Evolutionary conservation across 2,888 invertebrate genomes (phyloP).

Genomic region (Elmis aenea): DNA sequence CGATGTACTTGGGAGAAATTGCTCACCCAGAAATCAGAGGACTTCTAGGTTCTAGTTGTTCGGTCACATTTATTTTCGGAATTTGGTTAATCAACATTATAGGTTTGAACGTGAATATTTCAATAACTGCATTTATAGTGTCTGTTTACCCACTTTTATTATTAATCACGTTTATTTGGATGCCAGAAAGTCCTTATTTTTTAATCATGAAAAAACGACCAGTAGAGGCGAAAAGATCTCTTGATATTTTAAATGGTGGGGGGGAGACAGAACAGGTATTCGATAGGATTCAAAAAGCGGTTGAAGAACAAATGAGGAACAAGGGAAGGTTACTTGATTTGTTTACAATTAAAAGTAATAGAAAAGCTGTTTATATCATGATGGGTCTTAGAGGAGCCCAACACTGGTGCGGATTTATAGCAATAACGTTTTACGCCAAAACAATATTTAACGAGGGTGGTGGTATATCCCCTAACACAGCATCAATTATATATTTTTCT

Average conservation of each 20-base stretch:
- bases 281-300: slow-evolving; percentile 27
- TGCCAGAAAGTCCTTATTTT: slow-evolving; percentile 61
- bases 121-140: slow-evolving; percentile 51
- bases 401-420: slow-evolving; percentile 56
- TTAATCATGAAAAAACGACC: slow-evolving; percentile 41
- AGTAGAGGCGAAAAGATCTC: slow-evolving; percentile 47
- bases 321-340: slow-evolving; percentile 51
- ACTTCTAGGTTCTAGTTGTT: slow-evolving; percentile 58
- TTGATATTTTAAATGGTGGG: slow-evolving; percentile 54
- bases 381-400: slow-evolving; percentile 56
- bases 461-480: slow-evolving; percentile 48
- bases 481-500: slow-evolving; percentile 54
- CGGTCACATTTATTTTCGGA: slow-evolving; percentile 54
- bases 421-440: slow-evolving; percentile 56
- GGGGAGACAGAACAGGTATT: slow-evolving; percentile 47
- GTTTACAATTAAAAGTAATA: slow-evolving; percentile 51
- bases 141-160: slow-evolving; percentile 54
- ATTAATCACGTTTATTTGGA: slow-evolving; percentile 54
- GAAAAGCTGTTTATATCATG: slow-evolving; percentile 57
- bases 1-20: slow-evolving; percentile 59
- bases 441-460: slow-evolving; percentile 52
- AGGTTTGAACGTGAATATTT: slow-evolving; percentile 54
- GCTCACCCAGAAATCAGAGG: slow-evolving; percentile 57
- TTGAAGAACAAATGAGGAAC: slow-evolving; percentile 39
- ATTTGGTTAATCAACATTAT: slow-evolving; percentile 59